A percentile compares a stretch with the other conserved stretches of the same genome.
phyloP scores from a whole-genome alignment of 1,140 invertebrate species.

The Probaryconus sp. region DNA sequence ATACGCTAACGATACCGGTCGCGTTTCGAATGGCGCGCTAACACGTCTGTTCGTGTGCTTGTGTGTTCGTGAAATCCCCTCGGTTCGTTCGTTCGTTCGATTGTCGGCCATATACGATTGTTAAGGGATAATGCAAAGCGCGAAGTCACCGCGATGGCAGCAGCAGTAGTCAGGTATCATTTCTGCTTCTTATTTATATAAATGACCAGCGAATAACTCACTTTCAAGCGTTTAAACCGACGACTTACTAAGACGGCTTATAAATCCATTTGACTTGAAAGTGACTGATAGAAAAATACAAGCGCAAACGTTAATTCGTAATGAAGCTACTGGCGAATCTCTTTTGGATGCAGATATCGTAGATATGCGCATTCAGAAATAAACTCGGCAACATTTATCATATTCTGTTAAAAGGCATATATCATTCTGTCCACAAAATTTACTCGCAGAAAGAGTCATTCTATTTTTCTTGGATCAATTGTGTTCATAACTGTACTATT shows the following conservation, averaged over 20 bases:
- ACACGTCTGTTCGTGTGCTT: slow-evolving; percentile 35
- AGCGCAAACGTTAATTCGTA: too few species aligned
- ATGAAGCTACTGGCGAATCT: too few species aligned
- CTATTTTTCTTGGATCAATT: too few species aligned
- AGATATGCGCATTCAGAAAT: too few species aligned
- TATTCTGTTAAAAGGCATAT: too few species aligned
- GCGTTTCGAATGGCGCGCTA: slow-evolving; percentile 34
- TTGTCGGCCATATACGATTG: slow-evolving; percentile 60
- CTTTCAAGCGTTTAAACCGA: slow-evolving; percentile 50
- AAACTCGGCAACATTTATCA: too few species aligned
- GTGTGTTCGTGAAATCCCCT: slow-evolving; percentile 64
- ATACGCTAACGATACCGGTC: slow-evolving; percentile 74
- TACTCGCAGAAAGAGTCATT: too few species aligned
- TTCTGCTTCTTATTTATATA: slow-evolving; percentile 79
- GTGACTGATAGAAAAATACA: too few species aligned
- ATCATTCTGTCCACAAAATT: too few species aligned
- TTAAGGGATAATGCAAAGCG: slow-evolving; percentile 73
- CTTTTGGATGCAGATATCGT: too few species aligned
- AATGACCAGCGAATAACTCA: slow-evolving; percentile 78
- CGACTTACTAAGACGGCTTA: slow-evolving; percentile 57
- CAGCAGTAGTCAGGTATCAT: slow-evolving; percentile 77
- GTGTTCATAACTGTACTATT: too few species aligned
- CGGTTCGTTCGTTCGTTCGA: slow-evolving; percentile 60
- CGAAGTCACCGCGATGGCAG: slow-evolving; percentile 72
- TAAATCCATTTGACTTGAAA: slow-evolving; percentile 45